Evolutionary conservation across 2,797 vertebrate species (phyloP).

Genomic region (Typhlichthys subterraneus): DNA sequence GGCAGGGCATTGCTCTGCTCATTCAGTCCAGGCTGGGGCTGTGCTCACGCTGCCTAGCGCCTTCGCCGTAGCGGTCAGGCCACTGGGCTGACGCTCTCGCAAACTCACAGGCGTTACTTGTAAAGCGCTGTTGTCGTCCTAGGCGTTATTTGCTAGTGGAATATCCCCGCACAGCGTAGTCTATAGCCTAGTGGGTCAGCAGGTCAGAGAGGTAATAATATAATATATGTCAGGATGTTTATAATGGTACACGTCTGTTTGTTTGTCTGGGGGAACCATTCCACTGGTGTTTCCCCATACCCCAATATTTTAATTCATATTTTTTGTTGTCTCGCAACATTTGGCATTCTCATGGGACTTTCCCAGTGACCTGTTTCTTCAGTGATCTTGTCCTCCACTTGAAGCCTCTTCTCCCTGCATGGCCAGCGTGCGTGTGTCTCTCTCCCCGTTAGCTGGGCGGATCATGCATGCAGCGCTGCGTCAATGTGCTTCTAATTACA

Average conservation of each 20-base stretch:
- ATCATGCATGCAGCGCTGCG: conserved; percentile 54
- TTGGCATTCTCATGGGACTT: conserved; percentile 54
- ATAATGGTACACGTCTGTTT: conserved; percentile 10
- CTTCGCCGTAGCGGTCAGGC: conserved; percentile 44
- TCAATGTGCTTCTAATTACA: conserved; percentile 81
- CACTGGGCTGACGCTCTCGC: conserved; percentile 35
- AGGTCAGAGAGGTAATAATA: conserved; percentile 11
- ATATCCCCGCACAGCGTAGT: conserved; percentile 12
- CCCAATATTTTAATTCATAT: conserved; percentile 23
- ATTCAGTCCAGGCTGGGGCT: conserved; percentile 5
- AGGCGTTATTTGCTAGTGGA: conserved; percentile 33
- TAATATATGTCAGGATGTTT: conserved; percentile 1
- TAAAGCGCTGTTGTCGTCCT: conserved; percentile 43
- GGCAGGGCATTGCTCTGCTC: conserved; percentile 43
- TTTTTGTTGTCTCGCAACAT: conserved; percentile 21
- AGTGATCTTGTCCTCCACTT: conserved; percentile 52
- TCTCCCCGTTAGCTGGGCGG: conserved; percentile 54
- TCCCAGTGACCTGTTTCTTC: conserved; percentile 49
- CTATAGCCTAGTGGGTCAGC: conserved; percentile 23
- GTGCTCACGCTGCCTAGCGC: conserved; percentile 35
- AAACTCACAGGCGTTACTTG: conserved; percentile 36
- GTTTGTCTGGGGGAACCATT: conserved; percentile 23
- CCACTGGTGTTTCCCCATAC: conserved; percentile 4
- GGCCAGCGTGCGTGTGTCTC: conserved; percentile 42
- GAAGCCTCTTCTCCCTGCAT: conserved; percentile 8